Evolutionary conservation across 2,113 vertebrate species (phyloP).

Genomic region (Anolis carolinensis): DNA sequence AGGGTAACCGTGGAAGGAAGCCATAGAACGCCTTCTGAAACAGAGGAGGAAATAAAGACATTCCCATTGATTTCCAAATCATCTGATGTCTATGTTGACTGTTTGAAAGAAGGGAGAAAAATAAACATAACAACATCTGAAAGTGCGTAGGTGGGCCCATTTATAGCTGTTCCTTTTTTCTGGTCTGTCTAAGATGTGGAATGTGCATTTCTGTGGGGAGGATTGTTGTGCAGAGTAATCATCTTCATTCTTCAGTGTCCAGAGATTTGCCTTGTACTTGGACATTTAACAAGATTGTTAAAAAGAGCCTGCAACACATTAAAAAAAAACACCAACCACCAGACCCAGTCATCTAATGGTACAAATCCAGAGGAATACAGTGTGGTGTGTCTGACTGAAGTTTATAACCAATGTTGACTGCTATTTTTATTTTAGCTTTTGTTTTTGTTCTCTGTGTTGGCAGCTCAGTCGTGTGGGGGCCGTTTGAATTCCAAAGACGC

Average conservation of each 20-base stretch:
- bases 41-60: conserved; percentile 45
- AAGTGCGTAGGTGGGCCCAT: conserved; percentile 60
- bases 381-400: conserved; percentile 28
- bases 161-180: conserved; percentile 59
- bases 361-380: not conserved
- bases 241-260: conserved; percentile 56
- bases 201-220: conserved; percentile 31
- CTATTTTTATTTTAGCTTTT: conserved; percentile 28
- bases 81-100: conserved; percentile 57
- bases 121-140: conserved; percentile 22
- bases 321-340: not conserved
- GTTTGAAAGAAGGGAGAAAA: conserved; percentile 28
- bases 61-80: conserved; percentile 50
- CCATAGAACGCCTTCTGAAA: conserved; percentile 44
- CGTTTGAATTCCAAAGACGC: conserved; percentile 90
- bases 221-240: conserved; percentile 51
- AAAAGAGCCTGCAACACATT: conserved; percentile 40
- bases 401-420: conserved; percentile 28
- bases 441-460: conserved; percentile 52
- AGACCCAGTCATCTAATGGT: conserved; percentile 23
- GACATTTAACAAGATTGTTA: conserved; percentile 45
- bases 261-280: conserved; percentile 56
- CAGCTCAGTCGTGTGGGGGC: conserved; percentile 84
- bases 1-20: conserved; percentile 28
- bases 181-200: conserved; percentile 61